A percentile compares a stretch with the other conserved stretches of the same genome.
Evolutionary conservation across 2,888 invertebrate species (phyloP).

Genomic region (Coronaproctus castanopsis): DNA sequence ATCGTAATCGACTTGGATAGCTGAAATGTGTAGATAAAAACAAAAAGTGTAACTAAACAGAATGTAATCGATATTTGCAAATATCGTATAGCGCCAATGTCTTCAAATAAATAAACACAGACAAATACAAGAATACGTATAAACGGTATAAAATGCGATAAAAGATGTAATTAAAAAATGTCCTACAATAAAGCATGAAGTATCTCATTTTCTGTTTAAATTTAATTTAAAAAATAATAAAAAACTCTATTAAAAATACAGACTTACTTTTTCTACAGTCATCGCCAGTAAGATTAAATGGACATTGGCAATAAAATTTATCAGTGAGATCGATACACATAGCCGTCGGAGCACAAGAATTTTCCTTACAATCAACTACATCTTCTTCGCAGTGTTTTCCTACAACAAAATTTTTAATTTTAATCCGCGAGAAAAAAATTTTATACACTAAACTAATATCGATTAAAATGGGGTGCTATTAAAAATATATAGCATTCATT

Average conservation of each 20-base stretch:
- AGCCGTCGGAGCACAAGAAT: conserved; percentile 83
- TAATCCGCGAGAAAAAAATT: neutral
- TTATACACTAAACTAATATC: neutral
- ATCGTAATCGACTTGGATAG: conserved; percentile 96
- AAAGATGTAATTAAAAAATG: no score
- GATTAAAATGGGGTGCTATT: neutral
- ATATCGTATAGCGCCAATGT: no score
- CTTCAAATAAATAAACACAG: no score
- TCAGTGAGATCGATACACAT: conserved; percentile 79
- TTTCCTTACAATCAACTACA: conserved; percentile 75
- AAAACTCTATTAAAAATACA: neutral
- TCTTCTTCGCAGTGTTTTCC: conserved; percentile 69
- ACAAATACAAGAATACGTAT: no score
- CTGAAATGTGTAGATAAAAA: conserved; percentile 32
- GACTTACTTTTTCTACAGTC: conserved; percentile 80
- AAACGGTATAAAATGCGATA: no score
- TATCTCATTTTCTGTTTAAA: no score
- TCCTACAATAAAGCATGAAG: no score
- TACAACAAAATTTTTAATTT: conserved; percentile 28
- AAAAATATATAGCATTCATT: neutral
- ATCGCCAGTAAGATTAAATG: conserved; percentile 87
- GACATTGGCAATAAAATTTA: conserved; percentile 87
- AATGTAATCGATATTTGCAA: no score
- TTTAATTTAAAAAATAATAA: no score
- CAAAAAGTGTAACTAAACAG: neutral